phyloP scores from a whole-genome alignment of 2,113 vertebrate species.

The Pontoporia blainvillei region DNA sequence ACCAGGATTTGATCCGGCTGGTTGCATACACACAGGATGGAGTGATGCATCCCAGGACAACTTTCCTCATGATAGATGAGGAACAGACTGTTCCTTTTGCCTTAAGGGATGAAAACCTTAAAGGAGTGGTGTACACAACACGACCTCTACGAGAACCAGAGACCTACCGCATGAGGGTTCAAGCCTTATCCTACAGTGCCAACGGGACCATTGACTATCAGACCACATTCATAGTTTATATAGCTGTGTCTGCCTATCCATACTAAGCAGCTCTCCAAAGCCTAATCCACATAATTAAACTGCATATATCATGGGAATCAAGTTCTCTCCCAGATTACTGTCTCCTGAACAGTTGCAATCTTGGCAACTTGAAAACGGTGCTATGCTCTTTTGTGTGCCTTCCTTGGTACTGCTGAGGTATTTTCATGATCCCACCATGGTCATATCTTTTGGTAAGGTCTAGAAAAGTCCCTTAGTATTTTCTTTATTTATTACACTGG shows the following conservation, averaged over 20 bases:
- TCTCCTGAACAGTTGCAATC: conserved; percentile 16
- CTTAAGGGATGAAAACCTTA: conserved; percentile 93
- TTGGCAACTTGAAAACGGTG: conserved; percentile 65
- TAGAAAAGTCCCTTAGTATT: conserved; percentile 46
- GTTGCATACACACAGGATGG: conserved; percentile 96
- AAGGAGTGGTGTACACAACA: conserved; percentile 94
- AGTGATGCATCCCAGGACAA: conserved; percentile 94
- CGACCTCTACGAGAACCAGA: conserved; percentile 85
- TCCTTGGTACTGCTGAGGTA: background rate
- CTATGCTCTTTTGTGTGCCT: conserved; percentile 49
- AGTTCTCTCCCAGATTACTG: conserved; percentile 28
- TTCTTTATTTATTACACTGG: conserved; percentile 85
- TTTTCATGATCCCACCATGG: background rate
- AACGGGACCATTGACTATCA: conserved; percentile 92
- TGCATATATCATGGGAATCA: background rate
- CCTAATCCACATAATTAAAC: conserved; percentile 12
- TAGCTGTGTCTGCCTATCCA: conserved; percentile 95
- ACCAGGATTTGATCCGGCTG: conserved; percentile 96
- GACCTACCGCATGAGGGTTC: conserved; percentile 94
- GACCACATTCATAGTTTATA: conserved; percentile 98
- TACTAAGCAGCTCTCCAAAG: conserved; percentile 84
- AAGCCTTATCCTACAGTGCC: conserved; percentile 88
- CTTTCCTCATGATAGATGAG: conserved; percentile 89
- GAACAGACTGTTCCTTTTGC: conserved; percentile 89
- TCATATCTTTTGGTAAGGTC: conserved; percentile 12